phyloP scores from a whole-genome alignment of 2,113 vertebrate genomes.

The Galeopterus variegatus region DNA sequence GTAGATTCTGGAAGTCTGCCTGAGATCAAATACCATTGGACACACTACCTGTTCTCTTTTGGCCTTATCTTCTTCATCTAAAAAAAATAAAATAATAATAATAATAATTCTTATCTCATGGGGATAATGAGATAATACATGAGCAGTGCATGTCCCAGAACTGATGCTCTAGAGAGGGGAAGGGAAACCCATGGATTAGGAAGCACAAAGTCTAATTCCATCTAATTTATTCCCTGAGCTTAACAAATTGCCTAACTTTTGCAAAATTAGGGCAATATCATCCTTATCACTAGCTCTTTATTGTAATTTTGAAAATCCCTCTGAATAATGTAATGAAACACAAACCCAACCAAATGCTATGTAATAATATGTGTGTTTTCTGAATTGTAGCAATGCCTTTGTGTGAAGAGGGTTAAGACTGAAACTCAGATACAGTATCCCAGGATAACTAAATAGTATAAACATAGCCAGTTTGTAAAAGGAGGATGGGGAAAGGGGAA shows the following conservation, averaged over 20 bases:
- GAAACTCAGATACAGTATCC: background rate
- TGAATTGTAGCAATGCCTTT: background rate
- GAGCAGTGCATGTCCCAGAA: background rate
- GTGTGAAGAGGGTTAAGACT: background rate
- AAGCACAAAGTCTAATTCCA: background rate
- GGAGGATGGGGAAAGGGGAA: background rate
- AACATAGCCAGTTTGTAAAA: background rate
- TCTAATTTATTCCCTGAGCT: background rate
- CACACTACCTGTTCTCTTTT: background rate
- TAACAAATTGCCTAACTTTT: conserved; percentile 43
- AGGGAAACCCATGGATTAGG: background rate
- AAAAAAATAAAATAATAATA: background rate
- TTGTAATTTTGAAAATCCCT: background rate
- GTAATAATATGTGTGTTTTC: background rate
- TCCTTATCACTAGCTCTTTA: background rate
- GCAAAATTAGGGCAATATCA: background rate
- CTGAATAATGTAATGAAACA: background rate
- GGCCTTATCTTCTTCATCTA: background rate
- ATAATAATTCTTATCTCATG: background rate
- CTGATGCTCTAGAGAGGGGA: background rate
- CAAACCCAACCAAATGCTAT: background rate
- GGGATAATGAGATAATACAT: background rate
- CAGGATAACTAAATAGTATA: background rate
- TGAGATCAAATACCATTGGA: background rate
- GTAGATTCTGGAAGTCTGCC: background rate